A percentile compares a stretch with the other conserved stretches of the same genome.
Conservation (phyloP, 1,140 invertebrate genomes). For the Listronotus bonariensis region DNA sequence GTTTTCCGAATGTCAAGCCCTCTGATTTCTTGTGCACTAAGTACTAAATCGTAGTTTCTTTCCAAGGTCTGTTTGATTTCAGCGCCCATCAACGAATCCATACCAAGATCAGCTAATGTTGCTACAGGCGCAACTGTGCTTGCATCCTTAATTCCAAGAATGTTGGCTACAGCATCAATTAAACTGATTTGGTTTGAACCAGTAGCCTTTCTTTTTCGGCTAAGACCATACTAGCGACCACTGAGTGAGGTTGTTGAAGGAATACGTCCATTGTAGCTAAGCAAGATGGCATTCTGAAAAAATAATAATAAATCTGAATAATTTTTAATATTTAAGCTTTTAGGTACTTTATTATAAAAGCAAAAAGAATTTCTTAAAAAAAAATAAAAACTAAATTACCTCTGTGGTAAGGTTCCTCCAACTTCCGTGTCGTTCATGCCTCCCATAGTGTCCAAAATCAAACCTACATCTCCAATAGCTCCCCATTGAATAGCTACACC, state of each 20-base stretch:
- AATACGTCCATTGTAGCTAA: slow-evolving; percentile 84
- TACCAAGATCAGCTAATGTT: slow-evolving; percentile 88
- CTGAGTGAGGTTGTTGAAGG: slow-evolving; percentile 84
- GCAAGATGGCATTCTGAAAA: slow-evolving; percentile 78
- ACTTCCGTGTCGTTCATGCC: slow-evolving; percentile 84
- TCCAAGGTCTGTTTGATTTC: slow-evolving; percentile 97
- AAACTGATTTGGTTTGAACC: slow-evolving; percentile 62
- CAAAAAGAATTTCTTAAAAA: too few relatives aligned
- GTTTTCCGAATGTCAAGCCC: slow-evolving; percentile 73
- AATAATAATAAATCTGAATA: background rate
- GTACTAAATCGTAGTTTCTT: slow-evolving; percentile 84
- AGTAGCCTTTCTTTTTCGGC: slow-evolving; percentile 69
- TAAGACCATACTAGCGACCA: slow-evolving; percentile 82
- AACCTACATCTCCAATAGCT: slow-evolving; percentile 94
- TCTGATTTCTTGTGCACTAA: slow-evolving; percentile 90
- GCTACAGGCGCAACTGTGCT: slow-evolving; percentile 73
- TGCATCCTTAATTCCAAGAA: slow-evolving; percentile 85
- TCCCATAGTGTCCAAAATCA: slow-evolving; percentile 85
- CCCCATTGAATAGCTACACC: slow-evolving; percentile 96
- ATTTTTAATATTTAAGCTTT: background rate
- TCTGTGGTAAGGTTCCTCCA: slow-evolving; percentile 90
- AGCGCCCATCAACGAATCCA: slow-evolving; percentile 97
- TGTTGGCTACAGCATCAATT: slow-evolving; percentile 78
- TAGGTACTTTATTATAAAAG: background rate
- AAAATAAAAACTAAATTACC: slow-evolving; percentile 6